Base-by-base conservation (phyloP, 1,140 invertebrate genomes). In the Euborellia annulipes region DNA sequence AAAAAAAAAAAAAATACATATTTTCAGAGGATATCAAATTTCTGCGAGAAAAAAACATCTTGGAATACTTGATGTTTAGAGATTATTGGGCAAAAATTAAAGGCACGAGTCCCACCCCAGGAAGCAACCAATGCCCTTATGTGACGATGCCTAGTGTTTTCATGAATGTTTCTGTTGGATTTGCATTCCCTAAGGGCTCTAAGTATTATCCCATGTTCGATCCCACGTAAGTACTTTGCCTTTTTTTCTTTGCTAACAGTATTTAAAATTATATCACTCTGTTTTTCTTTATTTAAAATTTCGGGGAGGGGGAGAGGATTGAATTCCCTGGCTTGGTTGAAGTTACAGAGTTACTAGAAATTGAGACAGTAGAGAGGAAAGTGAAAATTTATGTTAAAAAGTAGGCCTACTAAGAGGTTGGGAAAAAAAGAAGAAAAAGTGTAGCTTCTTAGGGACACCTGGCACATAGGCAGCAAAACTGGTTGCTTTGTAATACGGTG, bases 131-230 rank as follows among this genome's bases (percentile, higher is more conserved):
- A 41, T 85, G 82, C 54, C 73, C 74, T 2, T 85, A 75, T 54
- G 82, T 83, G 0, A 69, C 81, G 14, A 79, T 79, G 27, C 73
- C 73, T 4, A 65, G 71, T 18, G 55, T 70, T 7, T 76, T 84
- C 46, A 68, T 79, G 46, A 69, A 61, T 16, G 70, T 69, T 48
- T 66, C 69, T 14, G 68, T 79, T 44, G 76, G 73, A 0, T 86
- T 87, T 55, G 80, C 72, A 0, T 86, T 76, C 61, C 71, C 70
- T 0, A 63, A 63, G 7, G 66, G 71, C 16, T 78, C 76, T 6
- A 66, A 66, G 13, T 61, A 80, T 17, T 63, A 64, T 36, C 49
- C 54, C 0, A 54, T 75, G 0, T 79, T 85, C 50, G 71, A 84
- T 62, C 67, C 67, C 18, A 64, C 76, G 82, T 83, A 66, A 73